Base-by-base conservation (phyloP, 2,797 vertebrate species). In the Masticophis lateralis region DNA sequence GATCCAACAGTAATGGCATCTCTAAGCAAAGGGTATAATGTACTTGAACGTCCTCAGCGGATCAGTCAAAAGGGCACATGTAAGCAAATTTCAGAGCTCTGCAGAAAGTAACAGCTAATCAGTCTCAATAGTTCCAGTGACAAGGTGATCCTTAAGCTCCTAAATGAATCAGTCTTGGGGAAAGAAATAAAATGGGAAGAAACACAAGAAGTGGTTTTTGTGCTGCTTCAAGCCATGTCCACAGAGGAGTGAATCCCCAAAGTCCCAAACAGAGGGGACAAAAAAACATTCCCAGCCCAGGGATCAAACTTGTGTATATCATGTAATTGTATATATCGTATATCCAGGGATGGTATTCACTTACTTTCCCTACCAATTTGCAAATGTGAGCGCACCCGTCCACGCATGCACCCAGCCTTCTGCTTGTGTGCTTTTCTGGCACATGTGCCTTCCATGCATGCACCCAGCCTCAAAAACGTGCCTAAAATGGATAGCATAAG, bases 91-190 rank as follows among this genome's bases (percentile, higher is more conserved):
- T 74, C 59, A 2, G 0, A 92, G 87, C 56, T 16, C n/a, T 10
- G 43, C 0, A 0, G 86, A 32, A 43, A 69, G 93, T 92, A 25
- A 63, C 28, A 0, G 56, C 27, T 93, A 90, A 94, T 94, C 59
- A 1, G 9, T 0, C 27, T 8, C 83, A 47, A 86, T 93, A 94
- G 95, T 95, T 92, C 92, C 93, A 91, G 92, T 88, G 93, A 95
- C 0, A 57, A 94, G 90, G 0, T 94, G 93, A 95, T 96, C 94
- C 92, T 92, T 91, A 87, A 86, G 20, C 53, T 74, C 43, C 37
- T 53, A 25, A 57, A 28, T 53, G 55, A 87, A 53, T 74, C 27
- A 11, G 74, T 69, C 53, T 47, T 66, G 74, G 69, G 56, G 51
- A 13, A 55, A 86, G 57, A 22, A 63, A 47, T n/a, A 37, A 83